phyloP scores from a whole-genome alignment of 2,888 invertebrate species.

The Diadromus collaris region DNA sequence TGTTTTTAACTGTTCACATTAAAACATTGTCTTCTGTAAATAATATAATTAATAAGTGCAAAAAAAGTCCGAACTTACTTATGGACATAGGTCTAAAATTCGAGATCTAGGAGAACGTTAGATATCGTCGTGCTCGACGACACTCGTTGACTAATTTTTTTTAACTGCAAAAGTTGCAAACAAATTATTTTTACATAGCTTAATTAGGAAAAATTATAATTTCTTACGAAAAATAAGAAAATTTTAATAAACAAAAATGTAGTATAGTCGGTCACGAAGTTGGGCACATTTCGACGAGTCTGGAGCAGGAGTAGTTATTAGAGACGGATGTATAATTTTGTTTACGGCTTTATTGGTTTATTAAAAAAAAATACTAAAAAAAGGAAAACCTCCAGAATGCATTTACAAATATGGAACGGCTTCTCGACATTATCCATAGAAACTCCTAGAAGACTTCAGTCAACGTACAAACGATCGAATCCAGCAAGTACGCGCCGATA shows the following conservation, averaged over 20 bases:
- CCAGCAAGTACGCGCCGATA: background rate
- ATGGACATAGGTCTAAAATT: background rate
- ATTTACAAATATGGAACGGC: constrained; percentile 17
- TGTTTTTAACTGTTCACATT: background rate
- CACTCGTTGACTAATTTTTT: background rate
- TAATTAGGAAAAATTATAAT: background rate
- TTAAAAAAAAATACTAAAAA: constrained; percentile 16
- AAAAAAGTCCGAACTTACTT: background rate
- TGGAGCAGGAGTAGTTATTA: background rate
- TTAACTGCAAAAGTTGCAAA: background rate
- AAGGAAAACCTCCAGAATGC: constrained; percentile 13
- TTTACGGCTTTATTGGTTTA: constrained; percentile 28
- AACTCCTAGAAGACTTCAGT: constrained; percentile 6
- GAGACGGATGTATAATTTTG: background rate
- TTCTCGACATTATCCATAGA: background rate
- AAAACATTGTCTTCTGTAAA: constrained; percentile 20
- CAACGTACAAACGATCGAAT: constrained; percentile 1
- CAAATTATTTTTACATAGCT: constrained; percentile 1
- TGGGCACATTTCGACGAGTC: background rate
- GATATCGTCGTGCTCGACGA: background rate
- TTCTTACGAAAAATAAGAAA: background rate
- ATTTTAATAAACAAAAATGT: background rate
- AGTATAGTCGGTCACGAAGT: background rate
- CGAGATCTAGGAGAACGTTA: background rate
- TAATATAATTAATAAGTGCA: constrained; percentile 24